Base-by-base conservation (phyloP, 2,888 invertebrate species). In the Diadegma fenestrale region DNA sequence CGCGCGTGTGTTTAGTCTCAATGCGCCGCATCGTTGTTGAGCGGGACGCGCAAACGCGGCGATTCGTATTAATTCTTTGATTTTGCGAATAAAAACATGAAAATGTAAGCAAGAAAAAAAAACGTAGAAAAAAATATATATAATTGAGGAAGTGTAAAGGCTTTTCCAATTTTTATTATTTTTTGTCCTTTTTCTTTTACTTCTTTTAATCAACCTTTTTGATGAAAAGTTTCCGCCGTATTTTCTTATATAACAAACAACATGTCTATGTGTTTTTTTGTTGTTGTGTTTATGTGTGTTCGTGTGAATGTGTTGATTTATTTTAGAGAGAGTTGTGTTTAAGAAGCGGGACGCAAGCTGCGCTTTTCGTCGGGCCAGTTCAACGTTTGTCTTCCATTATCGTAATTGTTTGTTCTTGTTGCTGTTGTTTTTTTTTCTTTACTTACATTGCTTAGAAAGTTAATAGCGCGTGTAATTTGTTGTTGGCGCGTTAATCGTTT, bases 401-500 rank as follows among this genome's bases (percentile, higher is more conserved):
- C 30, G 37, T 64, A n/a, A 26, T 26, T 19, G 26, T 19, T 58
- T 58, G 10, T 66, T 41, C 26, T 6, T 43, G 12, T 43, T 51
- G 37, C 43, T 66, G 45, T 81, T 85, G 26, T 76, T 63, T 81
- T 73, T 22, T 71, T 79, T 79, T 58, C 5, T 82, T 88, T 87
- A 90, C 91, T 92, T 90, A 91, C 91, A 92, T 91, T 91, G 89
- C 90, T 91, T 90, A 89, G 88, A 91, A 92, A 91, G 89, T 41
- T 91, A 85, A 89, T 89, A 91, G 90, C 91, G 88, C 90, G 89
- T 88, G 89, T 89, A 86, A 66, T 43, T 79, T 79, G 68, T 75
- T 45, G 80, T 66, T 61, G 94, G 94, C 94, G 94, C 94, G 48
- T 26, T 14, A 91, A 92, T 91, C 91, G 89, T 93, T 94, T 93